These are phyloP conservation scores for Polyploca ridens DNA, from an alignment of 2,888 invertebrate genomes.

Conservation along the genomic window DNA sequence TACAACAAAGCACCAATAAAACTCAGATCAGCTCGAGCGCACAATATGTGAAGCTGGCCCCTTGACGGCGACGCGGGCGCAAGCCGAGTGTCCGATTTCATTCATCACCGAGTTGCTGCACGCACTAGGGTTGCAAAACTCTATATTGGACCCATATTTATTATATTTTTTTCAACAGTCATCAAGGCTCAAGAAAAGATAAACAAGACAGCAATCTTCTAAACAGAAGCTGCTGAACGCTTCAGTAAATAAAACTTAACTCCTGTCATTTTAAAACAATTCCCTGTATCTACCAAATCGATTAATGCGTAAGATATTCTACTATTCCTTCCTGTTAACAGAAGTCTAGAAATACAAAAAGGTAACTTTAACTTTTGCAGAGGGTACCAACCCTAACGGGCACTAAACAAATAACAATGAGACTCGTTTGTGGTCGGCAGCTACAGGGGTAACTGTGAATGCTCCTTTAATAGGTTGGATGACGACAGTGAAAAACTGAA, in stretches of 20 bases:
- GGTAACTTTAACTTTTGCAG: background rate
- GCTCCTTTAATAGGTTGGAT: background rate
- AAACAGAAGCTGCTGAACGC: no score
- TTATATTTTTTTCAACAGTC: no score
- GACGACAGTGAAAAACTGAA: background rate
- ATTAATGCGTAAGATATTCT: no score
- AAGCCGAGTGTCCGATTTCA: conserved; percentile 56
- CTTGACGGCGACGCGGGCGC: conserved; percentile 26
- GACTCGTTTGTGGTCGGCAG: conserved; percentile 16
- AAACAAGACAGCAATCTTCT: no score
- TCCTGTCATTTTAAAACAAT: no score
- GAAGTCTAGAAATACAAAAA: background rate
- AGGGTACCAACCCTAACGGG: background rate
- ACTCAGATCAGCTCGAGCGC: conserved; percentile 15
- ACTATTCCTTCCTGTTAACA: no score
- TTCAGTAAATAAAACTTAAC: no score
- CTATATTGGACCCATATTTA: background rate
- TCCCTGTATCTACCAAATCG: no score
- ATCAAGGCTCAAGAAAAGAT: no score
- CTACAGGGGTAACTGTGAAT: conserved; percentile 16
- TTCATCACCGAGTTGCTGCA: conserved; percentile 48
- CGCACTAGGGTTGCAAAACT: conserved; percentile 25
- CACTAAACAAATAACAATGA: conserved; percentile 14
- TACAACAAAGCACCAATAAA: conserved; percentile 22
- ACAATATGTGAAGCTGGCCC: conserved; percentile 23